phyloP scores from a whole-genome alignment of 1,140 invertebrate species.

The Papilio polyxenes region DNA sequence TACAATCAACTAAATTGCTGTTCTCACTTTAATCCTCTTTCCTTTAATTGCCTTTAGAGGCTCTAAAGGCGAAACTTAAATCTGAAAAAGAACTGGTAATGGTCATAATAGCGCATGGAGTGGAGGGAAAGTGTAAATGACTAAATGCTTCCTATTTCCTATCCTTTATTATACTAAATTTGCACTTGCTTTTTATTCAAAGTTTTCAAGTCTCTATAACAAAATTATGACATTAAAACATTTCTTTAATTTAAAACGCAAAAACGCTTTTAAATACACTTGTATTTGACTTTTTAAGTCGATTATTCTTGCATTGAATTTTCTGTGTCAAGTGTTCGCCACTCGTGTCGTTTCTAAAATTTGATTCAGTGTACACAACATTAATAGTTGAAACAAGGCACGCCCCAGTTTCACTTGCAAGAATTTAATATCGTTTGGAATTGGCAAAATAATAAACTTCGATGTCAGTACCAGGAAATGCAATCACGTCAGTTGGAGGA shows the following conservation, averaged over 20 bases:
- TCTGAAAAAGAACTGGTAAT: conserved; percentile 36
- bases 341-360: conserved; percentile 29
- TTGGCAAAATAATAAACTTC: conserved; percentile 75
- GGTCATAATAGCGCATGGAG: conserved; percentile 34
- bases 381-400: conserved; percentile 52
- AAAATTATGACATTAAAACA: not conserved
- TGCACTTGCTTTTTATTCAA: conserved; percentile 19
- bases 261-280: not conserved
- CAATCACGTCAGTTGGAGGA: conserved; percentile 68
- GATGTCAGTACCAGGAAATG: conserved; percentile 72
- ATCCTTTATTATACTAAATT: conserved; percentile 30
- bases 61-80: conserved; percentile 37
- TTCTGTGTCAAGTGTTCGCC: not conserved
- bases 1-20: conserved; percentile 38
- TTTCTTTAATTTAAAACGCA: not conserved
- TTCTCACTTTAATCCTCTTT: conserved; percentile 37
- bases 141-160: conserved; percentile 36
- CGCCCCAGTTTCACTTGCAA: conserved; percentile 59
- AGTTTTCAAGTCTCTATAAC: not conserved
- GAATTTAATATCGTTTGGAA: conserved; percentile 76
- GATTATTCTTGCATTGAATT: conserved; percentile 4
- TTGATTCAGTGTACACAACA: conserved; percentile 33
- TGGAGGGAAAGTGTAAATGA: conserved; percentile 36
- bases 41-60: conserved; percentile 39
- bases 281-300: not conserved